These are phyloP conservation scores for Melangyna quadrimaculata DNA, from an alignment of 2,888 invertebrate genomes.

Conservation along the genomic window DNA sequence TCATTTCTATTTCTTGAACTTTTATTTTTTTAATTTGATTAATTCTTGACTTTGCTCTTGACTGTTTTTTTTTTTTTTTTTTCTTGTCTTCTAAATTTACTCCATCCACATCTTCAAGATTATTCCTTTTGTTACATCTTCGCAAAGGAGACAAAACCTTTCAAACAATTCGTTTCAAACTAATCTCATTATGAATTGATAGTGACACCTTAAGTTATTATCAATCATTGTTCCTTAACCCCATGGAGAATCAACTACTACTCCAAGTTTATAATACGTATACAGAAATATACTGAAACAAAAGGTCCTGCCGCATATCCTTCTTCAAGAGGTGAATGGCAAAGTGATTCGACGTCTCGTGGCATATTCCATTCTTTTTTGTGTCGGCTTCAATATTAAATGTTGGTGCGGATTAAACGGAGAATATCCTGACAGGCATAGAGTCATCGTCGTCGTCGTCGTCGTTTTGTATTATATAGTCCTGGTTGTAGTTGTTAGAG, in stretches of 20 bases:
- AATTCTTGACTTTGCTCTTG: neutral
- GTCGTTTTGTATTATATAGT: neutral
- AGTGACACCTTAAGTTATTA: slow-evolving; percentile 62
- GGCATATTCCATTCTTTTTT: slow-evolving; percentile 48
- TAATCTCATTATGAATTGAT: slow-evolving; percentile 67
- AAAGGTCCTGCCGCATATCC: neutral
- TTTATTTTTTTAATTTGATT: neutral
- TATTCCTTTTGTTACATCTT: neutral
- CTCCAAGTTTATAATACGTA: neutral
- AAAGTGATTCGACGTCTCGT: slow-evolving; percentile 29
- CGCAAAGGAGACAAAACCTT: neutral
- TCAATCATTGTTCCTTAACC: slow-evolving; percentile 57
- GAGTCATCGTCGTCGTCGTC: neutral
- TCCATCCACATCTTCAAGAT: neutral
- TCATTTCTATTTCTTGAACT: neutral
- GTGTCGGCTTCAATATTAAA: slow-evolving; percentile 21
- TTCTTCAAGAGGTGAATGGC: slow-evolving; percentile 1
- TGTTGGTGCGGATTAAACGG: slow-evolving; percentile 6
- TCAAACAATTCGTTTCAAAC: slow-evolving; percentile 33
- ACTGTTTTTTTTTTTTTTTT: neutral
- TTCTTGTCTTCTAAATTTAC: no score
- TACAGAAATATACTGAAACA: neutral
- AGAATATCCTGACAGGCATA: slow-evolving; percentile 33
- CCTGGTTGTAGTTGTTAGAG: neutral
- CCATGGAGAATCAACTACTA: neutral